Evolutionary conservation across 2,797 vertebrate species (phyloP), one percentile per base, ranked within the genome.

Genomic region (Ctenopoma kingsleyae): DNA sequence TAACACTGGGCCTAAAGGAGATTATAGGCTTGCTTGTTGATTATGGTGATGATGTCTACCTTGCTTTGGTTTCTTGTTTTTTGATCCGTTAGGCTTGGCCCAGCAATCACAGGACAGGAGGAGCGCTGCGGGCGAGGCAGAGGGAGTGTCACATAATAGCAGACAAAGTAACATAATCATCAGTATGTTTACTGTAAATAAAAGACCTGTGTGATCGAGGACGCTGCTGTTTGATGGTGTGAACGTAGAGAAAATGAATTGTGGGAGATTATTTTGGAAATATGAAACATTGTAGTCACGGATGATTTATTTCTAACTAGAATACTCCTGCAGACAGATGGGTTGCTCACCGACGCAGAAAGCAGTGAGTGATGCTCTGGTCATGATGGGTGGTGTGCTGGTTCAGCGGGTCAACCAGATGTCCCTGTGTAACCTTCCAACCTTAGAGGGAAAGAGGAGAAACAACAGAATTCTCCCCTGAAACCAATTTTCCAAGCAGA

Each of bases 51-150:
- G 69, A 61, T 55, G 72, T 67, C 56, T 87, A 98, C 98, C 95
- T 92, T 96, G 92, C 84, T 97, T 99, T 75, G 95, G 87, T 72
- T 96, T 98, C 91, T 96, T 99, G 58, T 65, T 94, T 93, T 96
- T 99, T 89, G 94, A 94, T 81, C 86, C 90, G 6, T 90, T 89
- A 72, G 96, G 96, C 78, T 95, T 97, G 86, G 95, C 95, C 76
- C 92, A 90, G 75, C 91, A 86, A 11, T 90, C 81, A 74, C 91
- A 95, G 32, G 87, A 89, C 75, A 97, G 91, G 76, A 97, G 85
- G 72, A 96, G 84, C 71, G 84, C 98, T 99, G 89, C 11, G 67
- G 86, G 57, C 77, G 82, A 90, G 71, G 63, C 40, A 83, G 48
- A 79, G 64, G 32, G 38, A 64, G 56, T 72, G 73, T 74, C 49